Base-by-base conservation (phyloP, 1,140 invertebrate genomes). In the Leptoteleia sp. region DNA sequence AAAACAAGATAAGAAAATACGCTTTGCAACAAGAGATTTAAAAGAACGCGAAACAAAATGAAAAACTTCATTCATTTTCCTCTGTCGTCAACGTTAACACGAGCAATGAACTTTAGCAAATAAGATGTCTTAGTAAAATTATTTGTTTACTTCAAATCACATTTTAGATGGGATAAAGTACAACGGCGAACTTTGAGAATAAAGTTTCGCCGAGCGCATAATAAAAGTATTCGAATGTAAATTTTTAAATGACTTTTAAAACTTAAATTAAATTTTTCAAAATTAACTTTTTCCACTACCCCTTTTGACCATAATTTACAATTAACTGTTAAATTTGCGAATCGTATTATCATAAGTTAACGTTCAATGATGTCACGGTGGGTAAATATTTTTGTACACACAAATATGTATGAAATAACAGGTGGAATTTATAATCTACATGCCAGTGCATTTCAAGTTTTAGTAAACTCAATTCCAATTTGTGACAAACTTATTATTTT, bases 91-190 rank as follows among this genome's bases (percentile, higher is more conserved):
- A 75, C 61, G 54, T 61, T 65, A 61, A 75, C 71, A 52, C 54
- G 62, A 38, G 27, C 35, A 43, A 52, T 52, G 57, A 75, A 67
- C 33, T 65, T 67, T 52, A 64, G 55, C 71, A 61, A 75, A 75
- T 75, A 67, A 61, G 54, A 67, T 42, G 52, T 75, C 54, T 57
- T 61, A 67, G 54, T 45, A n/a, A 67, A 50, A 75, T 67, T 67
- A 75, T 67, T 75, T 67, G 61, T 67, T 75, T 67, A 64, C 50
- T 75, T 67, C 62, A 65, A 67, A 75, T 61, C 37, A 61, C 61
- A 57, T 65, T 73, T 47, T 45, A 64, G 55, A 62, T 47, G 31
- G 48, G 45, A 61, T 37, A 61, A 52, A 59, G 67, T 71, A 52
- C 38, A 62, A 62, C 59, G 42, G 16, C 0, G 9, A 73, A 73